A percentile compares a stretch with the other conserved stretches of the same genome.
Evolutionary conservation across 2,113 vertebrate species (phyloP).

Genomic region (Tachycineta bicolor): DNA sequence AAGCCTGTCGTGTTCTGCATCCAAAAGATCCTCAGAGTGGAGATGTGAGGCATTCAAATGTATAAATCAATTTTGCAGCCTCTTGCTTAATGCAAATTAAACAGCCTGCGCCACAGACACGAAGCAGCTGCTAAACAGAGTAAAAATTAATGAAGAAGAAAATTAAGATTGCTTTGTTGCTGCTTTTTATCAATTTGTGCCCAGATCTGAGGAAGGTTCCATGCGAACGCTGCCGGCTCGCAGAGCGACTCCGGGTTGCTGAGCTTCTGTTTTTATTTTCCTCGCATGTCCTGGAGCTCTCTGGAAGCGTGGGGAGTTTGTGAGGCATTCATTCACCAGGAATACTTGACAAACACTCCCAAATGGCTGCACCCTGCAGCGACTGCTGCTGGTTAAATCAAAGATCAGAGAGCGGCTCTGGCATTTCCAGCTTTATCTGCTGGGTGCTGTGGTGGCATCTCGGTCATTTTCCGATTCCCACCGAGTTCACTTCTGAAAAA

Average conservation of each 20-base stretch:
- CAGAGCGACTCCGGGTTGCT: background rate
- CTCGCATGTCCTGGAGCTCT: background rate
- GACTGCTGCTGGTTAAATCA: background rate
- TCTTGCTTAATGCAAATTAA: conserved; percentile 1
- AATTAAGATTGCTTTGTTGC: conserved; percentile 12
- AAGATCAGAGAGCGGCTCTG: background rate
- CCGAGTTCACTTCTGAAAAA: background rate
- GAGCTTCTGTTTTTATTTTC: background rate
- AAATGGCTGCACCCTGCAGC: background rate
- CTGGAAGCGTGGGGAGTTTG: background rate
- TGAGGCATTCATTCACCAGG: background rate
- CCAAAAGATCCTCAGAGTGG: background rate
- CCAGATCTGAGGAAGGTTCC: background rate
- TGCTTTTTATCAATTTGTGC: conserved; percentile 11
- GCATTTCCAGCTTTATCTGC: background rate
- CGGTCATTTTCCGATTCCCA: background rate
- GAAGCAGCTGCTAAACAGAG: conserved; percentile 5
- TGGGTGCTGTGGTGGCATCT: background rate
- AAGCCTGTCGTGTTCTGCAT: background rate
- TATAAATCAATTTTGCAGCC: conserved; percentile 5
- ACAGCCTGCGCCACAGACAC: background rate
- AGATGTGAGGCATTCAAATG: background rate
- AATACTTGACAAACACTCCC: background rate
- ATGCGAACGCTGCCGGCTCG: background rate
- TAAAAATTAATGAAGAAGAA: conserved; percentile 49